Conservation (phyloP, 1,140 invertebrate species). For the Whitmania pigra region DNA sequence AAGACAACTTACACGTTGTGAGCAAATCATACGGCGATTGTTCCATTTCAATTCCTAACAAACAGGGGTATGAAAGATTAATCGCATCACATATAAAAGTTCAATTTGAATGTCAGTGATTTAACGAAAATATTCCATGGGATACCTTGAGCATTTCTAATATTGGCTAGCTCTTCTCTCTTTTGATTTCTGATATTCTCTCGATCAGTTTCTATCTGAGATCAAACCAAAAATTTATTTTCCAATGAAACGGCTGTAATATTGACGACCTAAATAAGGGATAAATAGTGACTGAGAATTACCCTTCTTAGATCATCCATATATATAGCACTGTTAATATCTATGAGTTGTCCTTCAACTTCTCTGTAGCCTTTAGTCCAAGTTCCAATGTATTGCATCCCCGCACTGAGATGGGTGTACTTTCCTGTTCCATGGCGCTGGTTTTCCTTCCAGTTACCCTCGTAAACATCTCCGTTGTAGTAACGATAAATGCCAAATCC, state of each 20-base stretch:
- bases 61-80: too few species aligned
- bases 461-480: slow-evolving; percentile 40
- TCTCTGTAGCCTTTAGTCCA: slow-evolving; percentile 43
- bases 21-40: too few species aligned
- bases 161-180: background rate
- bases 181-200: background rate
- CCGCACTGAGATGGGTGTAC: slow-evolving; percentile 50
- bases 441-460: slow-evolving; percentile 51
- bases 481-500: slow-evolving; percentile 43
- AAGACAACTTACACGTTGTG: too few species aligned
- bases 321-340: slow-evolving; percentile 34
- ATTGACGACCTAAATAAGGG: background rate
- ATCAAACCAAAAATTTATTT: background rate
- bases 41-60: too few species aligned
- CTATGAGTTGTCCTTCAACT: slow-evolving; percentile 43
- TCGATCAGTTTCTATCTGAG: slow-evolving; percentile 7
- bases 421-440: slow-evolving; percentile 48
- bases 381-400: slow-evolving; percentile 37
- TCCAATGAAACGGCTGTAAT: background rate
- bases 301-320: slow-evolving; percentile 6
- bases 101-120: too few species aligned
- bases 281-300: background rate
- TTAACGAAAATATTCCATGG: too few species aligned
- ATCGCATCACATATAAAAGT: too few species aligned
- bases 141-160: slow-evolving; percentile 1